These are phyloP conservation scores for Homarus gammarus DNA, from an alignment of 2,888 invertebrate genomes.

Conservation along the genomic window DNA sequence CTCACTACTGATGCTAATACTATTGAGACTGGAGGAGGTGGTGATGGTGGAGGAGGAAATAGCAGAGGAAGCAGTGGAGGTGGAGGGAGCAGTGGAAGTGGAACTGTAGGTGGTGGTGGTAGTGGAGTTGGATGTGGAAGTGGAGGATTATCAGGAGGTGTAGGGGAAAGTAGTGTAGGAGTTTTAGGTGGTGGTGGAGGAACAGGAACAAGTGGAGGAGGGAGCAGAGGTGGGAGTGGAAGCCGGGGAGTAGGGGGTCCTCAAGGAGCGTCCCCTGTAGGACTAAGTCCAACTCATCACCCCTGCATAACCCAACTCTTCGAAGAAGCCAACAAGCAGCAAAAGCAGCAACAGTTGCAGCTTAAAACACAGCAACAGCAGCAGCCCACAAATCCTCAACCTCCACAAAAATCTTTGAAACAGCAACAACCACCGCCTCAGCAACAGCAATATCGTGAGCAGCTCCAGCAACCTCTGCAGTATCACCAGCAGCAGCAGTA, in stretches of 20 bases:
- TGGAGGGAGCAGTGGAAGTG: slow-evolving; percentile 6
- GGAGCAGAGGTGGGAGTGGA: slow-evolving; percentile 12
- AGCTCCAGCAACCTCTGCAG: slow-evolving; percentile 35
- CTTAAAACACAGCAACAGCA: slow-evolving; percentile 22
- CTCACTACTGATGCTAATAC: slow-evolving; percentile 27
- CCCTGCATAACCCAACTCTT: slow-evolving; percentile 58
- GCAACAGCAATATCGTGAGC: slow-evolving; percentile 28
- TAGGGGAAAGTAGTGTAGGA: slow-evolving; percentile 24
- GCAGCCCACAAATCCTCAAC: not conserved
- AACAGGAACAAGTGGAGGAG: not conserved
- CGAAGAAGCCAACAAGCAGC: slow-evolving; percentile 65
- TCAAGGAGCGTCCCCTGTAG: slow-evolving; percentile 48
- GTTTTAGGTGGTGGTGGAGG: not conserved
- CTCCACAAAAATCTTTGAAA: not conserved
- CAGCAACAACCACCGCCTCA: slow-evolving; percentile 10
- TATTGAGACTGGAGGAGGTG: slow-evolving; percentile 3
- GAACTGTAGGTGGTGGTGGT: not conserved
- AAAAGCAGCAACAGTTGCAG: slow-evolving; percentile 32
- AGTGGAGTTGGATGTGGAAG: slow-evolving; percentile 9
- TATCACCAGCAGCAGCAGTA: slow-evolving; percentile 22
- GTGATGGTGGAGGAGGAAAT: slow-evolving; percentile 1
- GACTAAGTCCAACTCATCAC: slow-evolving; percentile 44
- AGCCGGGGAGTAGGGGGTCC: not conserved
- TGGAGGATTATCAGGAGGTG: not conserved
- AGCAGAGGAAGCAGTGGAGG: slow-evolving; percentile 14